Base-by-base conservation (phyloP, 2,113 vertebrate genomes). In the Edolisoma coerulescens region DNA sequence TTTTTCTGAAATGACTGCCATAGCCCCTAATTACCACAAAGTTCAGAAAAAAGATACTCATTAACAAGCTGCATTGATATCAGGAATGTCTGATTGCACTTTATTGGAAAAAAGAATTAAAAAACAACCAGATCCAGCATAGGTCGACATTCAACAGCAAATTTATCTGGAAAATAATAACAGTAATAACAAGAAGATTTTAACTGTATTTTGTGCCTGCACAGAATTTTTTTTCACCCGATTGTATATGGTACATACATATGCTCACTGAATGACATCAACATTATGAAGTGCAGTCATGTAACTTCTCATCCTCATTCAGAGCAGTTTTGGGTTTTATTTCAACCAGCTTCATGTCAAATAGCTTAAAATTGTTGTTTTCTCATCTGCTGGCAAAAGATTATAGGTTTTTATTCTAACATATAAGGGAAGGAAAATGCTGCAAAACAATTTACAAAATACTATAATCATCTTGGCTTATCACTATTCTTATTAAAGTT, bases 331-430 rank as follows among this genome's bases (percentile, higher is more conserved):
- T 70, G 26, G 20, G 32, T 50, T 52, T 59, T 37, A 68, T 35
- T 78, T 87, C 33, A 88, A 76, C 27, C 18, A 70, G 30, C n/a
- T 15, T 68, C 70, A 10, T 69, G 35, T 33, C 59, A 93, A 91
- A 89, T 26, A 32, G 42, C 52, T 90, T 37, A 73, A 85, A 96
- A 92, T 33, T 69, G 56, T 73, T 93, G 57, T 68, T 95, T 93
- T 85, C 59, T 53, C 59, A 24, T 85, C 42, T 89, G 52, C 42
- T 74, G 24, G 9, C 17, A 90, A 57, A 33, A 93, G 75, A 96
- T 64, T 50, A 87, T 32, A 92, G 45, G 52, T 42, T 95, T 90
- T 95, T 93, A 84, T 94, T 76, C 47, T 42, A 52, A 49, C 26
- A 59, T 50, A 89, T 53, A 90, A 88, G 80, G 27, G 10, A n/a